Evolutionary conservation across 2,888 invertebrate genomes (phyloP).

Genomic region (Drosophila kuntzei): DNA sequence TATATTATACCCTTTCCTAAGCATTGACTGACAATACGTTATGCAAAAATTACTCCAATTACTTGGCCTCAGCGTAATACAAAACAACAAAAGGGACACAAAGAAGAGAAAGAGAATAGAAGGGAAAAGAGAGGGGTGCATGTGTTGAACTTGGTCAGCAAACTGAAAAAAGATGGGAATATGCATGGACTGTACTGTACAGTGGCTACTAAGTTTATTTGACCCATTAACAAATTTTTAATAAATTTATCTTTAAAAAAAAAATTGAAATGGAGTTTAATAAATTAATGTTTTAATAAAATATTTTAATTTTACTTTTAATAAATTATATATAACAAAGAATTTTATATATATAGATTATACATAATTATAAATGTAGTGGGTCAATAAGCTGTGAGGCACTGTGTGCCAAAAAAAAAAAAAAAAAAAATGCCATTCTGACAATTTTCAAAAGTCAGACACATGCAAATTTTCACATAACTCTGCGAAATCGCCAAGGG

Average conservation of each 20-base stretch:
- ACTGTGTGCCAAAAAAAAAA: background rate
- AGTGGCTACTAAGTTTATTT: background rate
- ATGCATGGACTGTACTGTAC: background rate
- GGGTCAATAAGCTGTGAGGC: background rate
- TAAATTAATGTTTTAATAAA: no score
- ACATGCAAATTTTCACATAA: conserved; percentile 66
- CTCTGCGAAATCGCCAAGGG: conserved; percentile 49
- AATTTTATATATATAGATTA: no score
- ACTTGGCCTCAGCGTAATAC: conserved; percentile 43
- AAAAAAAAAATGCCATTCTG: conserved; percentile 1
- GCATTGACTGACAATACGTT: background rate
- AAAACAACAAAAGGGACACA: conserved; percentile 10
- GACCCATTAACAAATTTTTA: no score
- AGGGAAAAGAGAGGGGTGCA: background rate
- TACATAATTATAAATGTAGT: no score
- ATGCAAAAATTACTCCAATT: conserved; percentile 43
- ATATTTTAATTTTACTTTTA: no score
- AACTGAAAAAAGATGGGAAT: conserved; percentile 12
- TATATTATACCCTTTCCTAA: no score
- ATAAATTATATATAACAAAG: no score
- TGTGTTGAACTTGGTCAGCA: conserved; percentile 51
- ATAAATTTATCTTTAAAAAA: no score
- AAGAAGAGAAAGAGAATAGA: background rate
- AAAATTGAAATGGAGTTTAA: no score
- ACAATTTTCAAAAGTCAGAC: conserved; percentile 19